Conservation (phyloP, 30 jellyfish, hydroid and myxozoan genomes). For the Euphysa ruthae region DNA sequence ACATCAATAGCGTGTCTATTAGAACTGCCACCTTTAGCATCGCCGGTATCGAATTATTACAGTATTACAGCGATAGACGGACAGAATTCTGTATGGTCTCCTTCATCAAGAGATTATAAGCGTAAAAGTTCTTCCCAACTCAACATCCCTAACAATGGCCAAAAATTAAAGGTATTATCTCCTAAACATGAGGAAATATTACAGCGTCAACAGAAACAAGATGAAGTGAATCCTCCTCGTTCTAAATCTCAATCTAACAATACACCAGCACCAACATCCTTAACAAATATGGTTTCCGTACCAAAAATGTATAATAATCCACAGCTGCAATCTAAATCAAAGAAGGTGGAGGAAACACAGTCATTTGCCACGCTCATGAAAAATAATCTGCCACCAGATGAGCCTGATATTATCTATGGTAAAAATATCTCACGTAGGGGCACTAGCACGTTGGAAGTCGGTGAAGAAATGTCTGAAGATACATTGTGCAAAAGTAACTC, state of each 20-base stretch:
- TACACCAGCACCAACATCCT: too few species aligned
- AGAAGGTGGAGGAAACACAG: too few species aligned
- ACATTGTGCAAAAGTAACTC: slow-evolving; percentile 14
- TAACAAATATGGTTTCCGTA: too few species aligned
- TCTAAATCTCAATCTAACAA: too few species aligned
- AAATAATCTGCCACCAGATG: too few species aligned
- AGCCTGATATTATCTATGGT: too few species aligned
- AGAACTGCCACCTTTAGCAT: slow-evolving; percentile 82
- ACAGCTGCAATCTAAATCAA: too few species aligned
- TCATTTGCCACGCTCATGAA: too few species aligned
- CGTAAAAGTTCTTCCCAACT: background rate
- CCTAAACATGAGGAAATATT: slow-evolving; percentile 38
- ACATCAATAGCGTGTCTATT: slow-evolving; percentile 58
- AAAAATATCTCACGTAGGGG: slow-evolving; percentile 6
- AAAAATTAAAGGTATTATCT: slow-evolving; percentile 10
- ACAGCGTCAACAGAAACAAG: slow-evolving; percentile 17
- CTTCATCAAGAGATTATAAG: slow-evolving; percentile 59
- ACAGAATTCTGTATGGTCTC: slow-evolving; percentile 74
- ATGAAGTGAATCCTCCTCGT: too few species aligned
- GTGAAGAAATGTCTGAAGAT: slow-evolving; percentile 30
- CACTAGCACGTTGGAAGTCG: slow-evolving; percentile 21
- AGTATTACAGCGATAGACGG: slow-evolving; percentile 60
- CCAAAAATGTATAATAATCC: too few species aligned
- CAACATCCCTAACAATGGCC: background rate
- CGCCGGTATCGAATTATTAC: slow-evolving; percentile 80